Evolutionary conservation across 1,140 invertebrate genomes (phyloP).

Genomic region (Sminthurides bifidus): DNA sequence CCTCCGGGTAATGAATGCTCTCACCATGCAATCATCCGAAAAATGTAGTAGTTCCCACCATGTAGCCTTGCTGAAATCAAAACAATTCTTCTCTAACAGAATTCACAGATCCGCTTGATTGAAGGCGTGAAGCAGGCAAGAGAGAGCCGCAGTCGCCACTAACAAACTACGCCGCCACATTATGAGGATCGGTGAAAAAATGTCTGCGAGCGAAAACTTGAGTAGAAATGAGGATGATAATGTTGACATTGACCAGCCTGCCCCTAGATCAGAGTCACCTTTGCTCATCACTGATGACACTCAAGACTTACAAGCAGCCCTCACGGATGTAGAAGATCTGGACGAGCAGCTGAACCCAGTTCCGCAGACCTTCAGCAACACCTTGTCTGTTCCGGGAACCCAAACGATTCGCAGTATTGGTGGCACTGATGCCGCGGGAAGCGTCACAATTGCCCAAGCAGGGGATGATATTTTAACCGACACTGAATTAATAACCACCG

Average conservation of each 20-base stretch:
- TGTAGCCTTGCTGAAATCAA: too few species aligned
- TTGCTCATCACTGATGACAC: not conserved
- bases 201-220: slow-evolving; percentile 1
- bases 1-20: too few species aligned
- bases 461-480: slow-evolving; percentile 32
- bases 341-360: slow-evolving; percentile 31
- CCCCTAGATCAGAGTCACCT: not conserved
- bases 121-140: too few species aligned
- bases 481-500: slow-evolving; percentile 34
- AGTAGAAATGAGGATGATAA: not conserved
- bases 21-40: too few species aligned
- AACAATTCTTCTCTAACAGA: too few species aligned
- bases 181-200: slow-evolving; percentile 22
- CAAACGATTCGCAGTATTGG: too few species aligned
- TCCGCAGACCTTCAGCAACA: not conserved
- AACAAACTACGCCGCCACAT: too few species aligned
- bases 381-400: slow-evolving; percentile 17
- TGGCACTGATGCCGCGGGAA: not conserved
- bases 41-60: too few species aligned
- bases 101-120: too few species aligned
- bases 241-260: not conserved
- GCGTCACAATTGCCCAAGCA: not conserved
- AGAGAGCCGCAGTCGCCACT: too few species aligned
- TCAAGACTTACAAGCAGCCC: slow-evolving; percentile 34
- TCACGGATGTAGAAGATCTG: slow-evolving; percentile 42